These are phyloP conservation scores for Galeopsomyia nigrocyanea DNA, from an alignment of 2,888 invertebrate species.

Conservation along the genomic window DNA sequence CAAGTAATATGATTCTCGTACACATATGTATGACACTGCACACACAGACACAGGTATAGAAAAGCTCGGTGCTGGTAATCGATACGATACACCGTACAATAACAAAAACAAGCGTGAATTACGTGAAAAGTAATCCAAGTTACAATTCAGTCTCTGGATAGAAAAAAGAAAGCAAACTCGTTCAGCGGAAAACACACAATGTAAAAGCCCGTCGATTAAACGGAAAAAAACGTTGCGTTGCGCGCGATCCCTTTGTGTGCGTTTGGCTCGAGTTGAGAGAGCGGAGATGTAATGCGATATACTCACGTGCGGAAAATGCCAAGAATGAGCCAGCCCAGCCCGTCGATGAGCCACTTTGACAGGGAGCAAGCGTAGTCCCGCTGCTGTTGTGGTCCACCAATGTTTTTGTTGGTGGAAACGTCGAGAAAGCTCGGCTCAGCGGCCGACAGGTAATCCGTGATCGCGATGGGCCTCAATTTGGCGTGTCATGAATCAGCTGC, in stretches of 20 bases:
- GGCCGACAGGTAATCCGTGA: background rate
- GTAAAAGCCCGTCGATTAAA: background rate
- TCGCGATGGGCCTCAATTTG: slow-evolving; percentile 11
- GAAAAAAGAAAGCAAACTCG: slow-evolving; percentile 3
- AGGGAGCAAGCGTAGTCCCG: slow-evolving; percentile 55
- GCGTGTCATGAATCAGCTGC: slow-evolving; percentile 39
- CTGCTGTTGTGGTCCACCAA: slow-evolving; percentile 1
- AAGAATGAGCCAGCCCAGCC: slow-evolving; percentile 58
- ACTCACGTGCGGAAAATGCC: slow-evolving; percentile 42
- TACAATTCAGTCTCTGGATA: too few species aligned
- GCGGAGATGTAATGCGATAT: background rate
- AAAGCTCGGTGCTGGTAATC: too few species aligned
- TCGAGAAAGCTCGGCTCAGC: slow-evolving; percentile 4
- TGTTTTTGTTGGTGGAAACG: background rate
- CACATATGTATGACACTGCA: too few species aligned
- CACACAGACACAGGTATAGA: too few species aligned
- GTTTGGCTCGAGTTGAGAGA: background rate
- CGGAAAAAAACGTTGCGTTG: too few species aligned
- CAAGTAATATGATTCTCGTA: too few species aligned
- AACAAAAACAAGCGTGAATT: too few species aligned
- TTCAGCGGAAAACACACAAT: background rate
- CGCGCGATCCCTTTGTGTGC: slow-evolving; percentile 15
- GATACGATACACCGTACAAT: too few species aligned
- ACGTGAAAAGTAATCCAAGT: too few species aligned
- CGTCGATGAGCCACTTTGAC: slow-evolving; percentile 59